Evolutionary conservation across 2,113 vertebrate species (phyloP), one percentile per base, ranked within the genome.

Genomic region (Cepphus grylle): DNA sequence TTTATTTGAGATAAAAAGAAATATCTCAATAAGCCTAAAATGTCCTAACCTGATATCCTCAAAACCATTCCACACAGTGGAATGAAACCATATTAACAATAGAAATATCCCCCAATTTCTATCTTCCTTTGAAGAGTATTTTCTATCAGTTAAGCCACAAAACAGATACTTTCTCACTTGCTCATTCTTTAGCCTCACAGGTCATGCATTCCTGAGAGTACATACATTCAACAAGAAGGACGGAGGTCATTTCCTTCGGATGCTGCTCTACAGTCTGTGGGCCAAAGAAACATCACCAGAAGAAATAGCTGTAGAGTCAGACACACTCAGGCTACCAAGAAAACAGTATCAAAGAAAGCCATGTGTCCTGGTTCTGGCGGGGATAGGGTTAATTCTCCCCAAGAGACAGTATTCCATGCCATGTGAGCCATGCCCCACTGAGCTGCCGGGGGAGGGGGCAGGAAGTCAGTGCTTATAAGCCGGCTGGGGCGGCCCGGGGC

Each of bases 161-260:
- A 77, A 36, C 1, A 69, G 13, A 34, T 9, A 8, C 8, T 69
- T 84, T 19, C 5, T 55, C 27, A 6, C 38, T 42, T 42, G 17
- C 2, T 36, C 29, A 25, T 29, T 42, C 17, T 34, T 66, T 5
- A 42, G 4, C 26, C 34, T 63, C 32, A 52, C 34, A 69, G 21
- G 34, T 36, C 12, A 56, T 18, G 5, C 23, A 29, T 43, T 80
- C 15, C 66, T 61, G 15, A 53, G 15, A 58, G 32, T 2, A n/a
- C 9, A 8, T 3, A 4, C 3, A 11, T 29, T 70, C 11, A 52
- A 11, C 5, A 30, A n/a, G 22, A 65, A 52, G 40, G 12, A 56
- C 2, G 4, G 32, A 47, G 22, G 8, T 6, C 29, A 55, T 45
- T 65, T 59, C 63, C 38, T 27, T 10, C 0, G 0, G 32, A 42